Evolutionary conservation across 2,113 vertebrate genomes (phyloP), one percentile per base, ranked within the genome.

Genomic region (Notarius lentiginosus): DNA sequence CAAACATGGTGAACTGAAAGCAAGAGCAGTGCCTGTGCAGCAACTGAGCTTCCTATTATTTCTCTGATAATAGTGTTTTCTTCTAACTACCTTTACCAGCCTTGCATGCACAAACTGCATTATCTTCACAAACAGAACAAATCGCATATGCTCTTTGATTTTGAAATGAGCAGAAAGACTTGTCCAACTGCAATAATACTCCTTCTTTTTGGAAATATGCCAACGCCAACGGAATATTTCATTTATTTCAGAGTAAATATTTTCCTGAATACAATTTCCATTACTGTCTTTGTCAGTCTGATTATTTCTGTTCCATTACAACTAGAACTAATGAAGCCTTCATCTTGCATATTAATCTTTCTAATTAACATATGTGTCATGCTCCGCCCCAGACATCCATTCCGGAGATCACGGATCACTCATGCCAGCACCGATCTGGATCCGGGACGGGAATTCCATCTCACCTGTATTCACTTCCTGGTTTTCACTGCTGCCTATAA

Each of bases 1-100:
- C 17, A 66, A 72, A 63, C 66, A 77, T 53, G 65, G 60, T 30
- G 47, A 80, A 24, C 49, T 60, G 18, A 80, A 84, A 47, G 8
- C 17, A 55, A 68, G 55, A 6, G 58, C 68, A 83, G 60, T 30
- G 73, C 49, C 30, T 77, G n/a, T 24, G 60, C 51, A 66, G 86
- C n/a, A 47, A 58, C 20, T 80, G 84, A 68, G 61, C 63, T 41
- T 66, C 10, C 84, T 12, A 15, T 83, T 51, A 77, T 65, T 51
- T 83, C n/a, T 34, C 49, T 47, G 58, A 76, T 83, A 61, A 87
- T 68, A 55, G 15, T 76, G 81, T 87, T 82, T 86, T 83, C 58
- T 77, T 51, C 68, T 76, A 83, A 75, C 66, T 53, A 24, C 49
- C 4, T 82, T 47, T 55, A 83, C 58, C 27, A 77, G 58, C 49